Base-by-base conservation (phyloP, 2,113 vertebrate genomes). In the Chaetorhynchus papuensis region DNA sequence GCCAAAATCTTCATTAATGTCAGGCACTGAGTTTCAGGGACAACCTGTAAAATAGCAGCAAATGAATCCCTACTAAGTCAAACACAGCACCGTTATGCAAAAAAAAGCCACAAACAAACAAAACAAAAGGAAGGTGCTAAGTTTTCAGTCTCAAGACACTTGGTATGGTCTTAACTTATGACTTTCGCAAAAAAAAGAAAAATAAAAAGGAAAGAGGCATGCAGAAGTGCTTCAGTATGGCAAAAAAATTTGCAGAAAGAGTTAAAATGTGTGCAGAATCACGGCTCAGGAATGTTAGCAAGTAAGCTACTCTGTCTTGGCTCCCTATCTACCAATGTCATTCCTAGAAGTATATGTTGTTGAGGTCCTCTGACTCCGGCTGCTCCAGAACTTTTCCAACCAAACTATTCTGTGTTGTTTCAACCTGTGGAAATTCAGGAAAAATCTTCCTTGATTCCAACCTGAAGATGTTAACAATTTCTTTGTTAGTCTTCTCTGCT, bases 331-430 rank as follows among this genome's bases (percentile, higher is more conserved):
- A 39, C 2, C 3, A 10, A 11, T 39, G 5, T 30, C 1, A 35
- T 44, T 64, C 5, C 10, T 41, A 65, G 60, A 9, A 89, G 52
- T n/a, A 35, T 33, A 20, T 2, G 0, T 18, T 59, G 7, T 21
- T 64, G 6, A 63, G 15, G 5, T 30, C 12, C 14, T 45, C 10
- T 39, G 10, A 18, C 11, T 56, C 54, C 52, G 23, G 0, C 15
- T 39, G 5, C 13, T n/a, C 12, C 2, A 24, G 12, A 49, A 26
- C 3, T 41, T 76, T 68, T 56, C 30, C 27, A 77, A 23, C 0
- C 6, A 28, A 89, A 22, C 3, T 75, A 4, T 52, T 61, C 21
- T 1, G 1, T 0, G 1, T 15, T 66, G 13, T 2, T 65, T 52
- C 20, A 65, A 23, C 3, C 9, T 11, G 3, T 39, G 7, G 24